Base-by-base conservation (phyloP, 1,140 invertebrate genomes). In the Drosophila kohkoa region DNA sequence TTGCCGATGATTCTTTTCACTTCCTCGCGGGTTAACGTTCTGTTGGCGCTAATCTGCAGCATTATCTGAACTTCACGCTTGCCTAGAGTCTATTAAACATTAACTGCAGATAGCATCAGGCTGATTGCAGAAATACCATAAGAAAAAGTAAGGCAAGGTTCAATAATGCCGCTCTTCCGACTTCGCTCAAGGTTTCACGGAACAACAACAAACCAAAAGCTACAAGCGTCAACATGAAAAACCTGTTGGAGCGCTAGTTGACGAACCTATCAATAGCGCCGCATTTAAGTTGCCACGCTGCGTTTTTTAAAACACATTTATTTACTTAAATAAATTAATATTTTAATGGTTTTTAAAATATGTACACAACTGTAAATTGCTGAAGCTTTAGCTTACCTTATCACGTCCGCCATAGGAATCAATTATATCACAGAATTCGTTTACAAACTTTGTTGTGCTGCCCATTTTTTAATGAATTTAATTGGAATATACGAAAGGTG, bases 401-500 rank as follows among this genome's bases (percentile, higher is more conserved):
- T 94, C 94, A 68, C 94, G 90, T 8, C 94, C 94, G 75, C 93
- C 94, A 78, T 94, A 94, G n/a, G 93, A 93, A 60, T 94, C 93
- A 46, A 94, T 91, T 63, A 94, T 90, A 78, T 90, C 86, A 90
- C 93, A 94, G 75, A 94, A 93, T 87, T 94, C 93, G 52, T 91
- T 81, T 6, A 94, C 77, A 75, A 86, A 82, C 71, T 92, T 92
- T 8, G 78, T 78, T 7, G 85, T 73, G 28, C 46, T 85, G 54
- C 75, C 55, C 74, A 90, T 88, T 28, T 45, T 52, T 25, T 52
- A 25, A 15, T 38, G 28, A 67, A 35, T 41, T 67, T 38, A 11
- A n/a, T 58, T 15, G 32, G 16, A 43, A 16, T 75, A n/a, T 38
- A n/a, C 7, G 25, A 48, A 45, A 46, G 10, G 10, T 38, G 28